Conservation (phyloP, 2,888 invertebrate species). For the Seira musarum region DNA sequence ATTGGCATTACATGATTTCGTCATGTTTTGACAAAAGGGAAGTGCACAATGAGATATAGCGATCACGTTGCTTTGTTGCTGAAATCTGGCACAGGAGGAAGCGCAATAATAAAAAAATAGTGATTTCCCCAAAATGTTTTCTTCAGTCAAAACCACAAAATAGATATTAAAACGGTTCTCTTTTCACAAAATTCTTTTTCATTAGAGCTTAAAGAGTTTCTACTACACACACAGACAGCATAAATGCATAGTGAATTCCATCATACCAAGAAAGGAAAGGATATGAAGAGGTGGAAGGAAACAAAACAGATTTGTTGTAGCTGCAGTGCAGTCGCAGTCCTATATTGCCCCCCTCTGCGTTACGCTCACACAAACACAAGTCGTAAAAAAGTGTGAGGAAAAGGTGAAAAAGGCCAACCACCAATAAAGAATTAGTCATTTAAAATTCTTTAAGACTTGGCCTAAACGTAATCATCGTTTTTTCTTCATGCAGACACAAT, state of each 20-base stretch:
- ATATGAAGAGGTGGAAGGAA: slow-evolving; percentile 19
- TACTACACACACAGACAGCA: too few relatives aligned
- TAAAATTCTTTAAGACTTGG: slow-evolving; percentile 2
- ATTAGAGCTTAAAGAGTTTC: too few relatives aligned
- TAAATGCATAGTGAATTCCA: slow-evolving; percentile 43
- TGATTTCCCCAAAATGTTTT: not conserved
- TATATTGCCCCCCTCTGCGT: slow-evolving; percentile 55
- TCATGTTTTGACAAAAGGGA: slow-evolving; percentile 31
- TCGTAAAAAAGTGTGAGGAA: slow-evolving; percentile 51
- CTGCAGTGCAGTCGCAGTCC: slow-evolving; percentile 26
- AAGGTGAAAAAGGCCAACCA: slow-evolving; percentile 57
- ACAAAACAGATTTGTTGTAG: not conserved
- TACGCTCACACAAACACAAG: slow-evolving; percentile 21
- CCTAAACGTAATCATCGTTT: slow-evolving; percentile 22
- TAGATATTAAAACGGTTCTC: too few relatives aligned
- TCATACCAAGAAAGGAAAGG: slow-evolving; percentile 50
- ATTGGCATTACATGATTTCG: slow-evolving; percentile 35
- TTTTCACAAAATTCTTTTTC: too few relatives aligned
- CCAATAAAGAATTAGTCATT: slow-evolving; percentile 55
- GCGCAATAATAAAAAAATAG: not conserved
- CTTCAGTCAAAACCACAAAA: too few relatives aligned
- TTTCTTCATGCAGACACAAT: not conserved
- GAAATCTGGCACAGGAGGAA: slow-evolving; percentile 10
- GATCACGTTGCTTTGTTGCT: not conserved
- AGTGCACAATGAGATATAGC: not conserved